phyloP scores from a whole-genome alignment of 2,888 invertebrate species.

The Tridacna gigas region DNA sequence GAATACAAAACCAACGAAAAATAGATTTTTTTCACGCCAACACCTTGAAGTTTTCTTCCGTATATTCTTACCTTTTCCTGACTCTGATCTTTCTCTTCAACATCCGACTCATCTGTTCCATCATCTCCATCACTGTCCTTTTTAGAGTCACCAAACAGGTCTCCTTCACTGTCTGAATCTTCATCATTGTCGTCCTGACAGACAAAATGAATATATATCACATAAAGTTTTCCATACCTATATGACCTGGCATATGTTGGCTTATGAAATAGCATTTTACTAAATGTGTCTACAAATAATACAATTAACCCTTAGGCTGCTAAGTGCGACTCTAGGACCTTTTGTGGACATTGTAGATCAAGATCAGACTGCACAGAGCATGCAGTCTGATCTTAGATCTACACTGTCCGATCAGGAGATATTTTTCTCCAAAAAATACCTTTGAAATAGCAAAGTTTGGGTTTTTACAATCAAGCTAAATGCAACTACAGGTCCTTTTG shows the following conservation, averaged over 20 bases:
- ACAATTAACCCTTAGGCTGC: not conserved
- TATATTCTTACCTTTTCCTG: conserved; percentile 13
- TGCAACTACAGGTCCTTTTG: too few species aligned
- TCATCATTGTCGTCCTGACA: conserved; percentile 12
- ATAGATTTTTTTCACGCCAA: too few species aligned
- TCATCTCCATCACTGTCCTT: conserved; percentile 45
- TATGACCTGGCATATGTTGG: not conserved
- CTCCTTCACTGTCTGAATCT: conserved; percentile 69
- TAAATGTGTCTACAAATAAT: not conserved
- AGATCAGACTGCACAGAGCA: too few species aligned
- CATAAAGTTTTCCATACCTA: not conserved
- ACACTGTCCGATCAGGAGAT: too few species aligned
- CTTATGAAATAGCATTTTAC: not conserved
- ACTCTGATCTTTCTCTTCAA: conserved; percentile 55
- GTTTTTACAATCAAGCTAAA: too few species aligned
- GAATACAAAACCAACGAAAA: too few species aligned
- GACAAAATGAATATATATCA: not conserved
- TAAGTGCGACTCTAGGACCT: not conserved
- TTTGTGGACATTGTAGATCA: not conserved
- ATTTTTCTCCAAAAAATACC: too few species aligned
- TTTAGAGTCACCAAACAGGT: conserved; percentile 65
- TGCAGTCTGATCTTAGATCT: too few species aligned
- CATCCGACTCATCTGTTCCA: conserved; percentile 58
- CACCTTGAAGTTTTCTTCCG: not conserved
- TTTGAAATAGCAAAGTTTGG: too few species aligned